Conservation (phyloP, 1,140 invertebrate species). For the Ceratina australensis region DNA sequence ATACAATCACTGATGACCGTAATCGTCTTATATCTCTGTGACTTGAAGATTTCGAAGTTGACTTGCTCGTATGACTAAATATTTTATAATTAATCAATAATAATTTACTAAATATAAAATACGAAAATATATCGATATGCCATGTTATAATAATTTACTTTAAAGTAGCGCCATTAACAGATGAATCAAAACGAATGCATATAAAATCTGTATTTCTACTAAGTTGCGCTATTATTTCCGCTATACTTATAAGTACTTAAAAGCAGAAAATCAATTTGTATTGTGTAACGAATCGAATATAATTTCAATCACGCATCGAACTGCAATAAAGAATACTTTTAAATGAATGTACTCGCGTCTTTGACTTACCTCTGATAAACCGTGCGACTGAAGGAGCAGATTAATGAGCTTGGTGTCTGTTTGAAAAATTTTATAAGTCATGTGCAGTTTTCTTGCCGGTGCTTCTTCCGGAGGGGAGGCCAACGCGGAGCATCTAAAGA, state of each 20-base stretch:
- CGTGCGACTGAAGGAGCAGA: conserved; percentile 87
- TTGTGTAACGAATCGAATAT: neutral
- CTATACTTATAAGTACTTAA: conserved; percentile 24
- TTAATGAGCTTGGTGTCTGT: conserved; percentile 89
- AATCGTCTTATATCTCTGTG: neutral
- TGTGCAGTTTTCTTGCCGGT: conserved; percentile 86
- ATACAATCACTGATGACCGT: conserved; percentile 13
- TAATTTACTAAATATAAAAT: conserved; percentile 24
- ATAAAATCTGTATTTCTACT: conserved; percentile 1
- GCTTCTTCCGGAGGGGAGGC: conserved; percentile 76
- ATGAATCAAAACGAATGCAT: conserved; percentile 23
- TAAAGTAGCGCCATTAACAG: conserved; percentile 18
- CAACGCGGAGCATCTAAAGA: conserved; percentile 75
- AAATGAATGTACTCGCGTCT: neutral
- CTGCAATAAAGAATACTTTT: conserved; percentile 17
- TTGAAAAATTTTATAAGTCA: conserved; percentile 90
- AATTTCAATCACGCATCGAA: conserved; percentile 2
- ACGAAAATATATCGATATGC: conserved; percentile 16
- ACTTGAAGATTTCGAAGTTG: conserved; percentile 6
- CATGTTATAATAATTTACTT: conserved; percentile 18
- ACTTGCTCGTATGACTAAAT: neutral
- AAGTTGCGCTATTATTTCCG: neutral
- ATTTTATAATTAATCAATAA: conserved; percentile 19
- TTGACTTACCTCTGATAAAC: conserved; percentile 83
- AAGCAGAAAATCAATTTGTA: neutral